These are phyloP conservation scores for Heterohyrax brucei DNA, from an alignment of 2,797 vertebrate genomes.

Conservation along the genomic window DNA sequence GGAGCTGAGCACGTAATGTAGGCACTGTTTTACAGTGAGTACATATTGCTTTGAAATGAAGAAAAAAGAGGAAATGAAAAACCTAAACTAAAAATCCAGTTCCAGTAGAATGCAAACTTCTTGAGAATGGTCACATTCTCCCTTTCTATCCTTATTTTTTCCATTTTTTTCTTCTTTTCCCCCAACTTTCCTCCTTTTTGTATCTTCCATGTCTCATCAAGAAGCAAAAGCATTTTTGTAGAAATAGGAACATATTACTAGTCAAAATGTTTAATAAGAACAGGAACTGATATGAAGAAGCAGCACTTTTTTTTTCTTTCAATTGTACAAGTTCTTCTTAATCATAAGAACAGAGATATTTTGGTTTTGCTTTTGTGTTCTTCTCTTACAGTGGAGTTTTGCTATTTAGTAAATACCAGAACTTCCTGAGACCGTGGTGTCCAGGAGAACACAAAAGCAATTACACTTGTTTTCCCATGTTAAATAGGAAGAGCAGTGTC, in stretches of 20 bases:
- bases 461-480: neutral
- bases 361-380: too few relatives aligned
- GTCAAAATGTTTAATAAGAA: neutral
- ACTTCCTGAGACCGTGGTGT: neutral
- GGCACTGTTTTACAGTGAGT: neutral
- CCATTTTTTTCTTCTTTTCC: neutral
- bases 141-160: neutral
- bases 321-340: neutral
- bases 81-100: neutral
- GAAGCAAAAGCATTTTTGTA: neutral
- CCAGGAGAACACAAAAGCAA: neutral
- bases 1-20: too few relatives aligned
- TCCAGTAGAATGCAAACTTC: neutral
- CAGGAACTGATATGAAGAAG: neutral
- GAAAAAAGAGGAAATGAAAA: neutral
- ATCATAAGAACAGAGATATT: neutral
- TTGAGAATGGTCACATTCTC: neutral
- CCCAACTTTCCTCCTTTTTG: neutral
- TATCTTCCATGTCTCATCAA: neutral
- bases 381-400: neutral
- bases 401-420: neutral
- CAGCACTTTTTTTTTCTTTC: neutral
- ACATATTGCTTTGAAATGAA: neutral
- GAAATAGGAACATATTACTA: neutral
- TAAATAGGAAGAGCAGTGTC: neutral